Conservation (phyloP, 1,140 invertebrate species). For the Maconellicoccus hirsutus region DNA sequence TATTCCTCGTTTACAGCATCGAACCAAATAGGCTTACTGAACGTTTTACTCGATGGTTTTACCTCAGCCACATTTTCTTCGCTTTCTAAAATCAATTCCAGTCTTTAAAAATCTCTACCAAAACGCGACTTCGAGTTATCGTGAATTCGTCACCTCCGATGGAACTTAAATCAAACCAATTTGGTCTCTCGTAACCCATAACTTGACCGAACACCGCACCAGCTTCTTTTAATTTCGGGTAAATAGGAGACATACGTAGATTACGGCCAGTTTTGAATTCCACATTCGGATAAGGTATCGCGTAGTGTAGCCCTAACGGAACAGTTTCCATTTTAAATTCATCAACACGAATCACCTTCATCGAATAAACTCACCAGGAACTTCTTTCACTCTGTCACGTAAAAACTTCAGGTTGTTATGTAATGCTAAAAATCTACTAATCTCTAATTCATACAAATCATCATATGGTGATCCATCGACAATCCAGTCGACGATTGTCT, state of each 20-base stretch:
- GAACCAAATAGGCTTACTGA: not conserved
- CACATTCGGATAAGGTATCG: slow-evolving; percentile 66
- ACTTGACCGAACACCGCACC: slow-evolving; percentile 96
- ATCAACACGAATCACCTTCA: not conserved
- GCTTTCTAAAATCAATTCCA: not conserved
- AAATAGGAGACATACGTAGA: slow-evolving; percentile 90
- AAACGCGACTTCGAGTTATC: too few species aligned
- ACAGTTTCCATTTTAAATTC: not conserved
- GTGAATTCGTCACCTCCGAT: slow-evolving; percentile 35
- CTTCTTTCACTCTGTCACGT: slow-evolving; percentile 82
- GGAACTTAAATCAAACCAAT: slow-evolving; percentile 62
- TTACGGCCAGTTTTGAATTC: slow-evolving; percentile 82
- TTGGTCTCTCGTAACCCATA: slow-evolving; percentile 95
- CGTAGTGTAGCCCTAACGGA: slow-evolving; percentile 56
- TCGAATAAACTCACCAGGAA: slow-evolving; percentile 52
- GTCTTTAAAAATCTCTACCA: not conserved
- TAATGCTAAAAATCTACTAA: slow-evolving; percentile 81
- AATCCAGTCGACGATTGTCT: slow-evolving; percentile 79
- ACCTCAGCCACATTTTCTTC: not conserved
- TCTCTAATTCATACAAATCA: slow-evolving; percentile 83
- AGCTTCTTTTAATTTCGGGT: slow-evolving; percentile 76
- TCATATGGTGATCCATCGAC: slow-evolving; percentile 65
- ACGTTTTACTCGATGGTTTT: not conserved
- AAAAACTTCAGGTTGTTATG: slow-evolving; percentile 95
- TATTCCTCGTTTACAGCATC: slow-evolving; percentile 73